These are phyloP conservation scores for Acrobasis consociella DNA, from an alignment of 2,888 invertebrate genomes.

Conservation along the genomic window DNA sequence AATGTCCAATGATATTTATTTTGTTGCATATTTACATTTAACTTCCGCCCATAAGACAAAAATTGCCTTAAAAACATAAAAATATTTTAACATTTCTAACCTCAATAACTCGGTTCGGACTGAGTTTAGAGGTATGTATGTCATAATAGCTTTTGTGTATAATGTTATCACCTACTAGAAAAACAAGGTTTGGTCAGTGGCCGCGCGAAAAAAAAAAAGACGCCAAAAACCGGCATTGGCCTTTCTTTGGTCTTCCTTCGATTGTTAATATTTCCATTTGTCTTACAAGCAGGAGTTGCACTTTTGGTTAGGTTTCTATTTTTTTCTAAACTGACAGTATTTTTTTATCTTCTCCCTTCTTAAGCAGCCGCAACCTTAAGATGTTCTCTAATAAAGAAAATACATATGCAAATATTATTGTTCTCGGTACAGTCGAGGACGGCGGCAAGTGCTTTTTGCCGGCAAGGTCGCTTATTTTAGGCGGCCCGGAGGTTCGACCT, in stretches of 20 bases:
- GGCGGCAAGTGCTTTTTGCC: constrained; percentile 35
- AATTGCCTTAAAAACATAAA: no score
- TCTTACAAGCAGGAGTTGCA: not conserved
- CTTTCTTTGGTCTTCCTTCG: not conserved
- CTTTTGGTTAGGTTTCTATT: not conserved
- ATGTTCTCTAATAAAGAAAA: constrained; percentile 24
- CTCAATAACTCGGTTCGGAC: no score
- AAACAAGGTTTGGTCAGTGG: no score
- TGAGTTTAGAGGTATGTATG: no score
- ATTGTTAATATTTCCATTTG: not conserved
- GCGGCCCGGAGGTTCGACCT: constrained; percentile 41
- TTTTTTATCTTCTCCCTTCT: not conserved
- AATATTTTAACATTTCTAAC: no score
- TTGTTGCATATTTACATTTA: no score
- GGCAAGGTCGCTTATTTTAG: constrained; percentile 41
- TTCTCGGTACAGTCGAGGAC: constrained; percentile 28
- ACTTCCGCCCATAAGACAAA: no score
- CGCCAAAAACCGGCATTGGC: no score
- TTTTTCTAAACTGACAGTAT: not conserved
- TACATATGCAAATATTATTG: constrained; percentile 32
- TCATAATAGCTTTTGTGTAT: no score
- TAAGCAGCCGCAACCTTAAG: not conserved
- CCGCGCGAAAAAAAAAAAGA: no score
- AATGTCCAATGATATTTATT: no score
- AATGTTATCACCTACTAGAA: no score